phyloP scores from a whole-genome alignment of 2,797 vertebrate species.

The Melanotaenia nigrans region DNA sequence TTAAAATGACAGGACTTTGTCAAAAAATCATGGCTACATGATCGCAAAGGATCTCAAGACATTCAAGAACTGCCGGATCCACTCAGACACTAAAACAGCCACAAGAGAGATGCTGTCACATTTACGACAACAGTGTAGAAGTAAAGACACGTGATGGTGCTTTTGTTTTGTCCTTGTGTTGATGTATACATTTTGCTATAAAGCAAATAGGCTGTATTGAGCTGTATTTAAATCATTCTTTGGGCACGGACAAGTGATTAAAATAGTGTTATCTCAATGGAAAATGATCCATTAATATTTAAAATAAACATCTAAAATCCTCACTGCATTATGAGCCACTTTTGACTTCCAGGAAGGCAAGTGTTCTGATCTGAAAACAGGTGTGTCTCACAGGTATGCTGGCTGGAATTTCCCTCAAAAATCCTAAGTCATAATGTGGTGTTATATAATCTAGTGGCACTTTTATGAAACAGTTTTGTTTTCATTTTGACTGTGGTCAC shows the following conservation, averaged over 20 bases:
- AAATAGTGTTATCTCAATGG: not conserved
- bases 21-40: not conserved
- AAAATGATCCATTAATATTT: slow-evolving; percentile 6
- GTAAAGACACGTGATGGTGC: slow-evolving; percentile 13
- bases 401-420: slow-evolving; percentile 9
- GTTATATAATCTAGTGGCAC: not conserved
- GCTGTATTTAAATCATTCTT: slow-evolving; percentile 20
- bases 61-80: not conserved
- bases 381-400: slow-evolving; percentile 1
- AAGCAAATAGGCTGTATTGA: slow-evolving; percentile 12
- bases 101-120: not conserved
- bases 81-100: slow-evolving; percentile 2
- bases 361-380: not conserved
- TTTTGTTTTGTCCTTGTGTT: slow-evolving; percentile 18
- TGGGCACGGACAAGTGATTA: not conserved
- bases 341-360: not conserved
- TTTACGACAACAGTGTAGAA: slow-evolving; percentile 2
- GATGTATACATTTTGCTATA: slow-evolving; percentile 22
- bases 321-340: not conserved
- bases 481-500: not conserved
- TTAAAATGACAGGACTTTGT: not conserved
- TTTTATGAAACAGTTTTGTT: not conserved
- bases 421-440: not conserved
- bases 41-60: not conserved
- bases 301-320: slow-evolving; percentile 15